Evolutionary conservation across 2,113 vertebrate species (phyloP), one percentile per base, ranked within the genome.

Genomic region (Okapia johnstoni): DNA sequence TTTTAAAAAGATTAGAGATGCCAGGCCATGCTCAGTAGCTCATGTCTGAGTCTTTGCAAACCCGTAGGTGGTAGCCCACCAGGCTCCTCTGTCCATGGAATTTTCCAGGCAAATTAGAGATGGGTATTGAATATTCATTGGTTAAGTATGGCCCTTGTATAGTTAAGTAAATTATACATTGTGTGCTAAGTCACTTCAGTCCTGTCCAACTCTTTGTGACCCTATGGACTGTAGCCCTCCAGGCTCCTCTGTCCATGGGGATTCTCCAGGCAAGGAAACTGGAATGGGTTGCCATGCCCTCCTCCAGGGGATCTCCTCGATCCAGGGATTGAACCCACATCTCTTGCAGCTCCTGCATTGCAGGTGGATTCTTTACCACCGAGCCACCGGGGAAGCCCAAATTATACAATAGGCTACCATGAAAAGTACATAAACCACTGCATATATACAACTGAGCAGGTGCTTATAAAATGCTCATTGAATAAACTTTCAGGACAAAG

Each of bases 1-100:
- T 93, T 88, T 88, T 90, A 70, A 84, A 81, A 93, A 46, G 23
- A 90, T 58, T 43, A 96, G 46, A 92, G 16, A 77, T 63, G 43
- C 17, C 63, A 70, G 6, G 2, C 40, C 40, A 76, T 13, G 70
- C 70, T 76, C 70, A 43, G 70, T 43, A 76, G 36, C 23, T 43
- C 40, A 26, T 43, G 70, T 76, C 40, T 76, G 70, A 43, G 7
- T 52, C 40, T 58, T 21, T 26, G 70, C 23, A 43, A 76, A 40
- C 36, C 70, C 0, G 0, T 26, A 40, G 36, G 26, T 0, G 2
- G 70, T 43, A 43, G 23, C 23, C 70, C 21, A 43, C 40, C 70
- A 76, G 36, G 36, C 40, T 76, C 70, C 40, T 43, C 40, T 43
- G 70, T 43, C 70, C 40, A 26, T 76, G 40, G 23, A 43, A 26